phyloP scores from a whole-genome alignment of 2,113 vertebrate genomes.

The Polyodon spathula region DNA sequence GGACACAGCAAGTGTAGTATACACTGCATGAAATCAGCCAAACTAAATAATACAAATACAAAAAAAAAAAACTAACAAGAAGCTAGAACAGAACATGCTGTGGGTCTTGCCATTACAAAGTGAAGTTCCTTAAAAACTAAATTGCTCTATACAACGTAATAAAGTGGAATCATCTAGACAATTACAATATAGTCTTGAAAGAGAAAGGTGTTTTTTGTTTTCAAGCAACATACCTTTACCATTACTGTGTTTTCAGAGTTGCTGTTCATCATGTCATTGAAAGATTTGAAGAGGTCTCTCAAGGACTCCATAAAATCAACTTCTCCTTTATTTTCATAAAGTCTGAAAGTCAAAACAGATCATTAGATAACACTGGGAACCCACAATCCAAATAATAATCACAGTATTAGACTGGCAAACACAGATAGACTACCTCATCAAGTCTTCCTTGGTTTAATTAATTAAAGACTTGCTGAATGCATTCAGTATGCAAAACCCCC shows the following conservation, averaged over 20 bases:
- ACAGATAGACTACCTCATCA: no score
- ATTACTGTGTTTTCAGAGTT: conserved; percentile 78
- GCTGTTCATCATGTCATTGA: conserved; percentile 93
- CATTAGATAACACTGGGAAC: not conserved
- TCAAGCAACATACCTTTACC: conserved; percentile 73
- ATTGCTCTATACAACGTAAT: no score
- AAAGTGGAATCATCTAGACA: no score
- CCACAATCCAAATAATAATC: not conserved
- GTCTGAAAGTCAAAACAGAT: conserved; percentile 51
- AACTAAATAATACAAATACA: no score
- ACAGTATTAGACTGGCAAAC: not conserved
- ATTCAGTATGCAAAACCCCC: conserved; percentile 1
- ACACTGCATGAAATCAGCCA: no score
- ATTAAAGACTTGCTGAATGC: not conserved
- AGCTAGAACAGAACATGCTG: no score
- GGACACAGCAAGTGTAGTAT: no score
- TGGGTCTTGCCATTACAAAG: no score
- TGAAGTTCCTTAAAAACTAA: no score
- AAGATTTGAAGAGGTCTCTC: conserved; percentile 85
- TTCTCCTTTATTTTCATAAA: conserved; percentile 96
- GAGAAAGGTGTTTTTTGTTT: not conserved
- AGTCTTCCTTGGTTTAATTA: not conserved
- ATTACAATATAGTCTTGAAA: no score
- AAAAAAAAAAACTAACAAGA: no score
- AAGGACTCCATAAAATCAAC: conserved; percentile 90